Conservation (phyloP, 2,797 vertebrate species). For the Micropoecilia bifurca region DNA sequence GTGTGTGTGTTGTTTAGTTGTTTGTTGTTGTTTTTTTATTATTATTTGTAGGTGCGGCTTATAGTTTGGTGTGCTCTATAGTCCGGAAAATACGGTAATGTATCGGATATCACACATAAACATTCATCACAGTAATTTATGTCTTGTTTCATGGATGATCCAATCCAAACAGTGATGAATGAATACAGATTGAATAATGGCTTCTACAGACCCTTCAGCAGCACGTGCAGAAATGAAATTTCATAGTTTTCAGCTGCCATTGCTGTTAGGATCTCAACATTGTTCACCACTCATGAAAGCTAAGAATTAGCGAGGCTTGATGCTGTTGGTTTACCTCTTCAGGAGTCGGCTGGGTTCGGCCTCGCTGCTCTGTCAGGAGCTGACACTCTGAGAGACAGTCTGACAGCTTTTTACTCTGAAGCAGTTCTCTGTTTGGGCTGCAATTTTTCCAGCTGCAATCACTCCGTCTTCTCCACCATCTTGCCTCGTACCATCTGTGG, state of each 20-base stretch:
- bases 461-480: slow-evolving; percentile 24
- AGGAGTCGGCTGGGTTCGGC: neutral
- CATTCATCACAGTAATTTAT: no score
- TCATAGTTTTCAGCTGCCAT: neutral
- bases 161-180: neutral
- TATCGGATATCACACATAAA: no score
- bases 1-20: no score
- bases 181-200: neutral
- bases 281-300: neutral
- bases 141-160: neutral
- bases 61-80: no score
- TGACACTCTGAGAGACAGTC: slow-evolving; percentile 4
- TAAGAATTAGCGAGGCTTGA: neutral
- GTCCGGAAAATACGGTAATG: no score
- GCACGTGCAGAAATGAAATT: neutral
- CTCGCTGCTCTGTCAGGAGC: slow-evolving; percentile 12
- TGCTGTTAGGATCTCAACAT: neutral
- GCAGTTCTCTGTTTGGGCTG: slow-evolving; percentile 18
- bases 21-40: no score
- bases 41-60: no score
- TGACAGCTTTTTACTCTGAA: slow-evolving; percentile 26
- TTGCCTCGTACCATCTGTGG: slow-evolving; percentile 7
- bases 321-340: neutral
- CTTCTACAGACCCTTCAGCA: neutral
- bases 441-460: slow-evolving; percentile 32